Evolutionary conservation across 2,797 vertebrate species (phyloP).

Genomic region (Labroides dimidiatus): DNA sequence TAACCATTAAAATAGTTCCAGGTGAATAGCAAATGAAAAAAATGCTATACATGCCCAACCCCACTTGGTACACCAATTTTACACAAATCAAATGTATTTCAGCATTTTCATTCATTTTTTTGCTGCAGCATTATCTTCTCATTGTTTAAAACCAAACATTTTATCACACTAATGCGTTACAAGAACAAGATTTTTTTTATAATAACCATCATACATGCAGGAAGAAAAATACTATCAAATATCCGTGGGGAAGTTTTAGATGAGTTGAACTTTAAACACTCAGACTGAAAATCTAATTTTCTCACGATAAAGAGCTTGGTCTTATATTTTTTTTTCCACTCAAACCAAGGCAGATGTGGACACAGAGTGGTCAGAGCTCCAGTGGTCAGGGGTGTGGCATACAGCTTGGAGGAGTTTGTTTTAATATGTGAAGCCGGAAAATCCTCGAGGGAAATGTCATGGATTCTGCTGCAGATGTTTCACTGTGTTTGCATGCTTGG

Average conservation of each 20-base stretch:
- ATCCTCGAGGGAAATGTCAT: conserved; percentile 69
- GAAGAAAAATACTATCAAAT: no score
- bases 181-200: no score
- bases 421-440: conserved; percentile 73
- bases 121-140: no score
- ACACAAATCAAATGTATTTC: no score
- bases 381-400: conserved; percentile 72
- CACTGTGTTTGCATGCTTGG: conserved; percentile 73
- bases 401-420: conserved; percentile 70
- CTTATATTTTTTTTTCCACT: conserved; percentile 43
- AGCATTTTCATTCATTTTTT: no score
- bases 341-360: conserved; percentile 66
- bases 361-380: conserved; percentile 60
- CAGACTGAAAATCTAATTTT: conserved; percentile 36
- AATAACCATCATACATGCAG: no score
- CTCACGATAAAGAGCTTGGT: conserved; percentile 45
- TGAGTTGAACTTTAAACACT: not conserved
- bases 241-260: not conserved
- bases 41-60: no score
- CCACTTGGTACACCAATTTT: no score
- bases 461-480: conserved; percentile 81
- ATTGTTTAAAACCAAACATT: no score
- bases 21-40: no score
- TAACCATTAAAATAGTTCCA: no score
- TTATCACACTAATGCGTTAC: no score